Evolutionary conservation across 2,797 vertebrate genomes (phyloP).

Genomic region (Mus minutoides): DNA sequence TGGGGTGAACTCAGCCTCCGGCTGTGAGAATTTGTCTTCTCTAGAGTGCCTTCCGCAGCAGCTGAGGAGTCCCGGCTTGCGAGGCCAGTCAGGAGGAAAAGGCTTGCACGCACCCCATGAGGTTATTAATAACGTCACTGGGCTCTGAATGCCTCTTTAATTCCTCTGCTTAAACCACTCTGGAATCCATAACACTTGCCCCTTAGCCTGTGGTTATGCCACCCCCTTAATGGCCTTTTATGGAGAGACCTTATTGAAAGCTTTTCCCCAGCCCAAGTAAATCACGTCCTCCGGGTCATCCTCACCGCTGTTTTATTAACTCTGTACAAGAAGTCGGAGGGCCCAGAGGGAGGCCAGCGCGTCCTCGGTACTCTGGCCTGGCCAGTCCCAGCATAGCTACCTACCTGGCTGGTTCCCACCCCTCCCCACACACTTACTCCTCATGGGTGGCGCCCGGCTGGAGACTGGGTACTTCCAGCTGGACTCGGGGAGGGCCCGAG

Average conservation of each 20-base stretch:
- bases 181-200: constrained; percentile 80
- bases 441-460: neutral
- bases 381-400: neutral
- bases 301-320: constrained; percentile 67
- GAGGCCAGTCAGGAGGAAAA: neutral
- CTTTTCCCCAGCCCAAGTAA: constrained; percentile 77
- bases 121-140: constrained; percentile 70
- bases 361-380: neutral
- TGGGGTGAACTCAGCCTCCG: neutral
- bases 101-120: neutral
- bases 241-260: constrained; percentile 84
- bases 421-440: neutral
- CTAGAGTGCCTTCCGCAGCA: neutral
- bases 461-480: neutral
- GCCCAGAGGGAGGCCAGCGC: constrained; percentile 10
- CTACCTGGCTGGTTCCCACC: neutral
- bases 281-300: constrained; percentile 64
- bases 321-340: constrained; percentile 59
- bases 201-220: constrained; percentile 80
- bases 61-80: neutral
- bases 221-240: constrained; percentile 83
- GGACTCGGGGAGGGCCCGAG: neutral
- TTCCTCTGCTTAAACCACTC: constrained; percentile 76
- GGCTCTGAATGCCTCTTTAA: constrained; percentile 75
- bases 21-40: fast-evolving